These are phyloP conservation scores for Drosophila persimilis DNA, from an alignment of 1,140 invertebrate species.

Conservation along the genomic window DNA sequence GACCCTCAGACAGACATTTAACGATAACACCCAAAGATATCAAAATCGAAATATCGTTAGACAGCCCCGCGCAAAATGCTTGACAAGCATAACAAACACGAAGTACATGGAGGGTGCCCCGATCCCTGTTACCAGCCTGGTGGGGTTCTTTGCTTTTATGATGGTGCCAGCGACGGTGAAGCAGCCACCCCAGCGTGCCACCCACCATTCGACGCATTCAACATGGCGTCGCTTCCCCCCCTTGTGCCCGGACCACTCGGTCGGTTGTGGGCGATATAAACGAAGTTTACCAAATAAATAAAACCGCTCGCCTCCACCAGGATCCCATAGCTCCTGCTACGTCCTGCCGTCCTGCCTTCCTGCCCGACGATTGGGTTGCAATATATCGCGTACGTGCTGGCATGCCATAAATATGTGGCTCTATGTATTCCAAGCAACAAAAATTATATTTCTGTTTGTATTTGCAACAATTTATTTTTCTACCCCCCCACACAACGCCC, in stretches of 20 bases:
- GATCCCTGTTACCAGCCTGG: constrained; percentile 12
- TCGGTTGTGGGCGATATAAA: constrained; percentile 65
- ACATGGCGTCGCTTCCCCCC: constrained; percentile 59
- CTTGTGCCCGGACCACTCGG: neutral
- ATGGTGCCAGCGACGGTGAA: constrained; percentile 39
- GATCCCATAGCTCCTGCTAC: neutral
- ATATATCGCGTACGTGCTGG: constrained; percentile 81
- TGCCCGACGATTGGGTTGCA: constrained; percentile 66
- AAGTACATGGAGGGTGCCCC: constrained; percentile 52
- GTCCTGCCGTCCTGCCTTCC: neutral
- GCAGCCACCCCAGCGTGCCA: constrained; percentile 18
- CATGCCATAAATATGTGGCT: constrained; percentile 79
- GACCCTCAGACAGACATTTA: constrained; percentile 70
- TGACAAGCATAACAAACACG: constrained; percentile 82
- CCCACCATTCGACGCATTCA: constrained; percentile 54
- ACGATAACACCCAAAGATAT: constrained; percentile 81
- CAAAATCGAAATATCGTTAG: constrained; percentile 78
- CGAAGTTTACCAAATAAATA: constrained; percentile 77
- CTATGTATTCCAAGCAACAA: constrained; percentile 60
- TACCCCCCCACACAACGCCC: constrained; percentile 11
- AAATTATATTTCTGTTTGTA: constrained; percentile 81
- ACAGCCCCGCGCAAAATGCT: constrained; percentile 70
- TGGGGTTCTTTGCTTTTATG: constrained; percentile 47
- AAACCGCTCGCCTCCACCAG: constrained; percentile 33
- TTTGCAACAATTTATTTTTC: constrained; percentile 77